These are phyloP conservation scores for Tribolium freemani DNA, from an alignment of 2,888 invertebrate species.

Conservation along the genomic window DNA sequence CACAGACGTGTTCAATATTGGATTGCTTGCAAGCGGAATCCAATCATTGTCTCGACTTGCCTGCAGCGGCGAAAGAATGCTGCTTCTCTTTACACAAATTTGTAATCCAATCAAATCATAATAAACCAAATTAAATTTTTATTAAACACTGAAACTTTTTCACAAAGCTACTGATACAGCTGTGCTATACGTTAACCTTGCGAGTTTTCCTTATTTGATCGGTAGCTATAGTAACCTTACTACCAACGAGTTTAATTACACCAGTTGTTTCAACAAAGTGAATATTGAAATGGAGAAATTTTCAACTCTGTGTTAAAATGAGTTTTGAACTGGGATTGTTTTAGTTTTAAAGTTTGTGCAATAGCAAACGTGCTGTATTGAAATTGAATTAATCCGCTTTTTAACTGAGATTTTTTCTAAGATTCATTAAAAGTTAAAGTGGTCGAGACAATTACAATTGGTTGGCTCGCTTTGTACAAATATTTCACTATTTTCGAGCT, in stretches of 20 bases:
- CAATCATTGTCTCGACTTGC: neutral
- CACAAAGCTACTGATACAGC: neutral
- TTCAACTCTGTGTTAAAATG: slow-evolving; percentile 16
- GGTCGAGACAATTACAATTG: neutral
- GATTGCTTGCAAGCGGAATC: neutral
- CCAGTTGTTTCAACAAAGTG: slow-evolving; percentile 34
- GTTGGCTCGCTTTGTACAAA: slow-evolving; percentile 3
- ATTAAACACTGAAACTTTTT: no score
- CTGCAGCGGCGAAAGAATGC: neutral
- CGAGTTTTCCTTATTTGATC: slow-evolving; percentile 7
- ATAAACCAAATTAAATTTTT: neutral
- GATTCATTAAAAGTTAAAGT: slow-evolving; percentile 18
- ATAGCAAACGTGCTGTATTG: slow-evolving; percentile 28
- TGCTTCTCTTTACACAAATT: neutral
- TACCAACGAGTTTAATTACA: slow-evolving; percentile 23
- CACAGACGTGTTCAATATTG: neutral
- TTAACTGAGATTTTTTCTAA: neutral
- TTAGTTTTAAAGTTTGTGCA: slow-evolving; percentile 31
- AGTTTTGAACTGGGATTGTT: slow-evolving; percentile 31
- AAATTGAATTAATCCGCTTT: slow-evolving; percentile 29
- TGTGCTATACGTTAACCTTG: neutral
- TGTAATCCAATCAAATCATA: neutral
- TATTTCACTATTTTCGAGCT: slow-evolving; percentile 19
- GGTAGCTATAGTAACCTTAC: slow-evolving; percentile 24
- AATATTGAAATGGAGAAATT: slow-evolving; percentile 34